Percentiles rank a stretch among this genome's conserved stretches.
Evolutionary conservation across 2,113 vertebrate genomes (phyloP).

Genomic region (Oncorhynchus nerka): DNA sequence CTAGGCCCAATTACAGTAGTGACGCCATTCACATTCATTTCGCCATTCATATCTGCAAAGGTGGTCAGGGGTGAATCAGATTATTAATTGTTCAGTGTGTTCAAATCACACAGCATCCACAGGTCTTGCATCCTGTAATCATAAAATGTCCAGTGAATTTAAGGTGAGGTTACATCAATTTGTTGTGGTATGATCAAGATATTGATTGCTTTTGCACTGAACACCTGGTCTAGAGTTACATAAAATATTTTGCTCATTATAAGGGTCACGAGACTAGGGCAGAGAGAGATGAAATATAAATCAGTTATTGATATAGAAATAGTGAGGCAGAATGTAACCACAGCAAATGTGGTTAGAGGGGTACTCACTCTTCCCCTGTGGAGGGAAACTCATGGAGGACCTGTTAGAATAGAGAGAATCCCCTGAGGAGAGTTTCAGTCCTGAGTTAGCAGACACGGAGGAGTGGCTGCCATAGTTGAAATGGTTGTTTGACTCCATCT

Average conservation of each 20-base stretch:
- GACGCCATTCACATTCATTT: constrained; percentile 96
- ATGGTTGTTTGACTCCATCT: constrained; percentile 95
- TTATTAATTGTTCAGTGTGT: not conserved
- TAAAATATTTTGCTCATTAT: not conserved
- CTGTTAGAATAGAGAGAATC: constrained; percentile 89
- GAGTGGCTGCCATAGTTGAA: constrained; percentile 89
- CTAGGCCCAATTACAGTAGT: constrained; percentile 91
- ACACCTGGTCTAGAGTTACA: not conserved
- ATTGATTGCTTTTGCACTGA: not conserved
- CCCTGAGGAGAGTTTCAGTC: constrained; percentile 93
- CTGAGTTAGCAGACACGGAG: constrained; percentile 87
- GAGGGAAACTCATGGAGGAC: constrained; percentile 87
- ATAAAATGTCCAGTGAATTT: too few species aligned
- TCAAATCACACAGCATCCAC: too few species aligned
- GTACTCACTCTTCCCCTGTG: constrained; percentile 90
- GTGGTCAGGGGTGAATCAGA: constrained; percentile 4
- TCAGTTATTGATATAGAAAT: not conserved
- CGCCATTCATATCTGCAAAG: constrained; percentile 88
- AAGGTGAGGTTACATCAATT: not conserved
- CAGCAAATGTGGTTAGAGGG: not conserved
- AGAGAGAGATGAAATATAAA: not conserved
- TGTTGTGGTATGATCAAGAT: not conserved
- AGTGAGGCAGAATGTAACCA: not conserved
- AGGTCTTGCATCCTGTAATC: too few species aligned
- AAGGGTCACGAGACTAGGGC: not conserved